Evolutionary conservation across 1,140 invertebrate species (phyloP).

Genomic region (Xylocopa sonorina): DNA sequence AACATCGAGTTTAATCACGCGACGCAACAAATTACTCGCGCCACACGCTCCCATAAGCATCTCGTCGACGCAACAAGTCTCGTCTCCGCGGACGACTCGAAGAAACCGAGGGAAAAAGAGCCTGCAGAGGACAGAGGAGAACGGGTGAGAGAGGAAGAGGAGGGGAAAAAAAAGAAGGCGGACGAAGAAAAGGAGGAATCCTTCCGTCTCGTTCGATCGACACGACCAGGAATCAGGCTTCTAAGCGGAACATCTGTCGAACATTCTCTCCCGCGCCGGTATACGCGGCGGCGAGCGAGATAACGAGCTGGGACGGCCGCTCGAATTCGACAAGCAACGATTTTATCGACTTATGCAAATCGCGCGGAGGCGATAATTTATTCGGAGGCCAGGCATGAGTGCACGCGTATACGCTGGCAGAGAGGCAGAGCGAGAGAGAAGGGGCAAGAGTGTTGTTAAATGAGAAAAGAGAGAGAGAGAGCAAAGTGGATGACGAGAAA

Average conservation of each 20-base stretch:
- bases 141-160: neutral
- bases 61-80: neutral
- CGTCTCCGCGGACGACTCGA: neutral
- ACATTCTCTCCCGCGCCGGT: slow-evolving; percentile 28
- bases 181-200: neutral
- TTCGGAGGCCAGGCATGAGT: neutral
- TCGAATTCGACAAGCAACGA: slow-evolving; percentile 54
- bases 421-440: neutral
- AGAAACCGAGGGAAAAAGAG: neutral
- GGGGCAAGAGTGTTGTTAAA: too few species aligned
- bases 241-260: slow-evolving; percentile 45
- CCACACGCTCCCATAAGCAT: neutral
- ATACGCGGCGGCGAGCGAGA: neutral
- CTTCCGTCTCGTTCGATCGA: neutral
- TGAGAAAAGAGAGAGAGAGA: too few species aligned
- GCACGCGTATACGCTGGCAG: too few species aligned
- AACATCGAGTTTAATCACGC: slow-evolving; percentile 3
- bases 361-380: slow-evolving; percentile 32
- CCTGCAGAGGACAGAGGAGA: too few species aligned
- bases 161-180: too few species aligned
- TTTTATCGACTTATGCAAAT: slow-evolving; percentile 66
- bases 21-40: neutral
- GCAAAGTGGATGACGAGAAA: too few species aligned
- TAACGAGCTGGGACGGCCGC: slow-evolving; percentile 10
- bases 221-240: neutral